Percentiles rank a stretch among this genome's conserved stretches.
Evolutionary conservation across 1,140 invertebrate genomes (phyloP).

Genomic region (Globodera rostochiensis): DNA sequence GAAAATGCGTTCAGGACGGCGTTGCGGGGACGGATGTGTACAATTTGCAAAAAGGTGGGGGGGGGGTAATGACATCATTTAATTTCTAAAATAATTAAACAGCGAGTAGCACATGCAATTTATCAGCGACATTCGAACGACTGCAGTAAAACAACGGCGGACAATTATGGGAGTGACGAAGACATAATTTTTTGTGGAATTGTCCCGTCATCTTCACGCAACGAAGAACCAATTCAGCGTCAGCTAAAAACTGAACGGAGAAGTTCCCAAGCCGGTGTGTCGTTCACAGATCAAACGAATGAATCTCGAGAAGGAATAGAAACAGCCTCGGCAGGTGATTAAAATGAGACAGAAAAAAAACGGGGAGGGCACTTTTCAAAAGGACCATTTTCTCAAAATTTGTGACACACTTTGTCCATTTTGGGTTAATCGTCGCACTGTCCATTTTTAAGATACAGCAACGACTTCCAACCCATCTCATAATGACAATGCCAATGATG

Average conservation of each 20-base stretch:
- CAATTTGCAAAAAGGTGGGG: conserved; percentile 12
- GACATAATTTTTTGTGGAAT: conserved; percentile 31
- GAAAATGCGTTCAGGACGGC: conserved; percentile 15
- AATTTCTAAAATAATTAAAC: background rate
- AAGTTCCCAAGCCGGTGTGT: background rate
- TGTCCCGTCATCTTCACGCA: background rate
- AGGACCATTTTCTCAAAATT: background rate
- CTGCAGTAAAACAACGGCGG: conserved; percentile 10
- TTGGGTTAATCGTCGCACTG: background rate
- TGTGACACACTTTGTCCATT: background rate
- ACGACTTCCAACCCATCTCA: background rate
- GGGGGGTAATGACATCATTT: background rate
- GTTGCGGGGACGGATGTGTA: conserved; percentile 7
- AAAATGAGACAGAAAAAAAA: background rate
- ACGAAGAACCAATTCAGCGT: background rate
- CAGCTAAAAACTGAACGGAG: background rate
- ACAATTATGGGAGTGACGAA: background rate
- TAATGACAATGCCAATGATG: background rate
- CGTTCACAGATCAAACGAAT: background rate
- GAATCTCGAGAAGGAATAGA: background rate
- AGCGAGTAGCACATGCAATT: conserved; percentile 11
- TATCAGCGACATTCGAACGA: conserved; percentile 27
- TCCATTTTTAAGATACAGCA: background rate
- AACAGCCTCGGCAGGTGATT: background rate
- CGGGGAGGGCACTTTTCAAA: background rate